Conservation (phyloP, 1,140 invertebrate species). For the Lucilia cuprina region DNA sequence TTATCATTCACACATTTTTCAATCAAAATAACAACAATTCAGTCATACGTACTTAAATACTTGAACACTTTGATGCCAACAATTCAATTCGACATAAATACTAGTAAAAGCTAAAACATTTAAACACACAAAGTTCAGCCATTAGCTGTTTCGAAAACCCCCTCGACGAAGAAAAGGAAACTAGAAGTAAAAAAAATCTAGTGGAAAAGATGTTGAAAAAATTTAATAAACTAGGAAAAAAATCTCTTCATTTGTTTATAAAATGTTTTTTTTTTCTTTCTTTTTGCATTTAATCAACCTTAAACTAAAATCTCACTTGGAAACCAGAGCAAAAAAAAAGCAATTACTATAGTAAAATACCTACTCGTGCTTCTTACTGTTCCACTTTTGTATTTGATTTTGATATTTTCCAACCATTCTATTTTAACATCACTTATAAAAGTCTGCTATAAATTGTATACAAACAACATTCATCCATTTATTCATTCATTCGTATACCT, state of each 20-base stretch:
- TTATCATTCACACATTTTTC: not conserved
- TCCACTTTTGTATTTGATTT: not conserved
- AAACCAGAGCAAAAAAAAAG: not conserved
- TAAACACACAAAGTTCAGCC: not conserved
- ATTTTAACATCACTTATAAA: not conserved
- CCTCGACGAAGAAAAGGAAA: not conserved
- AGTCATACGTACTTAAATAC: constrained; percentile 1
- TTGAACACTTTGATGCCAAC: not conserved
- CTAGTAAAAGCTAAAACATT: not conserved
- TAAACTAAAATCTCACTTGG: constrained; percentile 30
- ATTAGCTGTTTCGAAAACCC: not conserved
- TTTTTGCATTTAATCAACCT: constrained; percentile 22
- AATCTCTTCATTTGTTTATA: not conserved
- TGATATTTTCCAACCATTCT: not conserved
- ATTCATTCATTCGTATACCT: not conserved
- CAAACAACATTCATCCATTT: constrained; percentile 12
- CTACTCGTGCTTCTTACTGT: not conserved
- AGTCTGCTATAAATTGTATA: constrained; percentile 24
- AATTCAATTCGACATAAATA: not conserved
- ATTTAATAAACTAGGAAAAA: not conserved
- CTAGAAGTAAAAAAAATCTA: not conserved
- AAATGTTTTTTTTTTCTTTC: not conserved
- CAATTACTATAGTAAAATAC: constrained; percentile 22
- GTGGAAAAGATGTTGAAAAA: not conserved
- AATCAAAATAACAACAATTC: constrained; percentile 3